Evolutionary conservation across 2,797 vertebrate genomes (phyloP).

Genomic region (Thaleichthys pacificus): DNA sequence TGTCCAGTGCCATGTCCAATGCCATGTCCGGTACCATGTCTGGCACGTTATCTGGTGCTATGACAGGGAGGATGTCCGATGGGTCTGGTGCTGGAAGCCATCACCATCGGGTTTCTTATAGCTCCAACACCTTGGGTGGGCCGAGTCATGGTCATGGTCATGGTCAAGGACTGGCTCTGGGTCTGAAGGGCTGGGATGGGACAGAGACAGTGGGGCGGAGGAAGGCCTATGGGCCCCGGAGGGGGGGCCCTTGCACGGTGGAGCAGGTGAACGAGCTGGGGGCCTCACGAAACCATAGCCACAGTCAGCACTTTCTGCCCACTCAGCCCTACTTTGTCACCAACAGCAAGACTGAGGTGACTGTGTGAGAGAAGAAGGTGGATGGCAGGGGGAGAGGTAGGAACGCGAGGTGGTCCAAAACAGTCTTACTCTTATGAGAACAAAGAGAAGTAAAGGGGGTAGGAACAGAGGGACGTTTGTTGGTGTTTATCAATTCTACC

Average conservation of each 20-base stretch:
- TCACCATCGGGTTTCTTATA: constrained; percentile 74
- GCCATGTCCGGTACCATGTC: constrained; percentile 52
- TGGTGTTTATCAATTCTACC: no score
- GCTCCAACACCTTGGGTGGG: constrained; percentile 81
- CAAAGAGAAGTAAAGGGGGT: constrained; percentile 42
- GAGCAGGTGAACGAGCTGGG: constrained; percentile 89
- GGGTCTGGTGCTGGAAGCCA: constrained; percentile 38
- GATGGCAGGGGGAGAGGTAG: constrained; percentile 28
- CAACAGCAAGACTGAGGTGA: constrained; percentile 99
- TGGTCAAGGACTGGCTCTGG: constrained; percentile 58
- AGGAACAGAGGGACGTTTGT: constrained; percentile 42
- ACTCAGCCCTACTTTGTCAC: constrained; percentile 98
- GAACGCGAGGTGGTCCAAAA: constrained; percentile 48
- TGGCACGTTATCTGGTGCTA: constrained; percentile 44
- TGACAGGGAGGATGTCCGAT: constrained; percentile 49
- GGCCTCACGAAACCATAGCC: constrained; percentile 76
- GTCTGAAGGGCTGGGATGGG: constrained; percentile 89
- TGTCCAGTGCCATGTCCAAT: constrained; percentile 45
- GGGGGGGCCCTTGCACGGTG: constrained; percentile 72
- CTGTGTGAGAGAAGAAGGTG: constrained; percentile 81
- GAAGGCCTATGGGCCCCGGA: constrained; percentile 83
- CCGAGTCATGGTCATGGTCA: constrained; percentile 40
- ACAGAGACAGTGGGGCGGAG: constrained; percentile 88
- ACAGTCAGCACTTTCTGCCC: constrained; percentile 90
- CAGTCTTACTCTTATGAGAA: constrained; percentile 12